A percentile compares a stretch with the other conserved stretches of the same genome.
Conservation (phyloP, 2,888 invertebrate genomes). For the Orthonevra nobilis region DNA sequence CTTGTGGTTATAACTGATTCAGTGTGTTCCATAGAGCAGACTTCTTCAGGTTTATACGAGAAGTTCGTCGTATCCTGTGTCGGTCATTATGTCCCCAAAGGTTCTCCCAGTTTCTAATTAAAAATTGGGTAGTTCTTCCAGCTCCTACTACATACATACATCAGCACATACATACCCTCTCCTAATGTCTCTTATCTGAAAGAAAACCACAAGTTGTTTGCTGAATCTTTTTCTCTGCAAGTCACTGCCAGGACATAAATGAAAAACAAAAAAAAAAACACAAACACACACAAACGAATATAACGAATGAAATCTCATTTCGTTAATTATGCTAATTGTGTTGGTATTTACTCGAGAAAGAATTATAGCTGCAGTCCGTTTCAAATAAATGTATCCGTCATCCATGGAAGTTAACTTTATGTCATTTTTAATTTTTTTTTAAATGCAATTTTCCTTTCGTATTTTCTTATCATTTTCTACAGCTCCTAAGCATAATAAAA, state of each 20-base stretch:
- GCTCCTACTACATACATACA: too few species aligned
- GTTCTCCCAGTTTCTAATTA: slow-evolving; percentile 21
- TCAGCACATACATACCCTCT: too few species aligned
- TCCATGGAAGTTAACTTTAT: too few species aligned
- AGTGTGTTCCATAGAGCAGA: too few species aligned
- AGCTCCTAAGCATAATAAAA: slow-evolving; percentile 6
- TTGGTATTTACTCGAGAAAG: slow-evolving; percentile 16
- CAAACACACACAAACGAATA: too few species aligned
- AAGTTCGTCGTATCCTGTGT: slow-evolving; percentile 4
- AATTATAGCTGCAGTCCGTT: neutral
- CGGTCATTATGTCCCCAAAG: neutral
- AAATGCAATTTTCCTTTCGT: neutral
- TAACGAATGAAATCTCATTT: slow-evolving; percentile 15
- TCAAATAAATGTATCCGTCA: too few species aligned
- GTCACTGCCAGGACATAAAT: slow-evolving; percentile 14
- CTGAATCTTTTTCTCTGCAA: neutral
- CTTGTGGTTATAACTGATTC: slow-evolving; percentile 2
- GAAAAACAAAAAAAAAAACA: neutral
- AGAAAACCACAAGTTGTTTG: slow-evolving; percentile 21
- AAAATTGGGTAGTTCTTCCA: slow-evolving; percentile 36
- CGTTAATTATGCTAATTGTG: slow-evolving; percentile 38
- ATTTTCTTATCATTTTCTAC: slow-evolving; percentile 10
- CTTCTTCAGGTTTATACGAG: too few species aligned
- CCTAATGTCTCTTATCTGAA: neutral
- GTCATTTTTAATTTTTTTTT: slow-evolving; percentile 9